Base-by-base conservation (phyloP, 2,113 vertebrate species). In the Odocoileus virginianus region DNA sequence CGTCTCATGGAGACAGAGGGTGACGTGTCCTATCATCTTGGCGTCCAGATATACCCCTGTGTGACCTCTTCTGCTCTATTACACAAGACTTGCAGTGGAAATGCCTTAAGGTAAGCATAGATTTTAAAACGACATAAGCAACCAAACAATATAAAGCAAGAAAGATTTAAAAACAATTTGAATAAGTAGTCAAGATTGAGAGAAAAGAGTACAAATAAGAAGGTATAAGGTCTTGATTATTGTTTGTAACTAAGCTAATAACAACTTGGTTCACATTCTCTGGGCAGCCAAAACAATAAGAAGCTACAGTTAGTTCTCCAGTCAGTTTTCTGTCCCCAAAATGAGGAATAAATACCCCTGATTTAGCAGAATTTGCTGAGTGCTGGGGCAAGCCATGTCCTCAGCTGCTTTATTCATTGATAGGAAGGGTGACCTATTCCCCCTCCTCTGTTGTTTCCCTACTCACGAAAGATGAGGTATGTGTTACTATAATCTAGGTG, bases 241-340 rank as follows among this genome's bases (percentile, higher is more conserved):
- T 94, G 96, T 36, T 9, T 79, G 89, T 61, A 86, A 78, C 82
- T 91, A 92, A 87, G 36, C 40, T 92, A 84, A 40, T 95, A 84
- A 40, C 13, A 33, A 74, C 25, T 86, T 57, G 5, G 14, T 74
- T 93, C 45, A 82, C 88, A 85, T 28, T 90, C 40, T 97, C 28
- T 23, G 86, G 47, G 45, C 6, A 97, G 50, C 30, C 2, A 52
- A 95, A 93, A 89, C 9, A 71, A 54, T n/a, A 50, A 21, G n/a
- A 81, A 76, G 11, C 47, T n/a, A 55, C 4, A 82, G 7, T 67
- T 5, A 43, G 27, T 86, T 93, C n/a, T 67, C 50, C 16, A 57
- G 54, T 58, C 30, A 81, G 52, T 28, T 55, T 88, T 84, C 94
- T 83, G 82, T 84, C 50, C 23, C 9, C 27, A 54, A 64, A 90